phyloP scores from a whole-genome alignment of 2,113 vertebrate genomes.

The Spheniscus mendiculus region DNA sequence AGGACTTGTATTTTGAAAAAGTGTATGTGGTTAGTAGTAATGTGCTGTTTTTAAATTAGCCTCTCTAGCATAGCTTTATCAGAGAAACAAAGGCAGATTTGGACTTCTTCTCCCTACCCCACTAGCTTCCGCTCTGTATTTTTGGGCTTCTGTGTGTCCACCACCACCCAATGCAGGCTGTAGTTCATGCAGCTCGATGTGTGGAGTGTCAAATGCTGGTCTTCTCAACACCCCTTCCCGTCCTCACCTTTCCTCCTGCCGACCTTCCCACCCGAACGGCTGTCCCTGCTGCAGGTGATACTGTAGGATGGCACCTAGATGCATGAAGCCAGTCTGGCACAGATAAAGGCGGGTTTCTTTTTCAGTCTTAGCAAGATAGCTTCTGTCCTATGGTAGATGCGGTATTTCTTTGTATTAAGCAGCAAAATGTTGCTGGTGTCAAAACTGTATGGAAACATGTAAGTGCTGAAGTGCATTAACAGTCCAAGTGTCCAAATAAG shows the following conservation, averaged over 20 bases:
- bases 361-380: neutral
- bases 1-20: neutral
- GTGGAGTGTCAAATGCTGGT: neutral
- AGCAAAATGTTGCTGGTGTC: neutral
- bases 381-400: neutral
- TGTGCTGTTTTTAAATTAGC: neutral
- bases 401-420: neutral
- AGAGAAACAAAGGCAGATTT: neutral
- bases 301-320: neutral
- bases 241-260: neutral
- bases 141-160: neutral
- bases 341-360: neutral
- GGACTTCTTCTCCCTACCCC: neutral
- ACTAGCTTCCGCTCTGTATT: accelerated
- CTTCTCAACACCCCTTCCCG: neutral
- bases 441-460: neutral
- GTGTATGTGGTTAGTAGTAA: neutral
- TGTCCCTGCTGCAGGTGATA: accelerated
- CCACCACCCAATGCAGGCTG: accelerated
- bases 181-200: neutral
- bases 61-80: neutral
- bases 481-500: neutral
- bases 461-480: neutral
- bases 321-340: neutral
- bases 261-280: accelerated